Evolutionary conservation across 2,113 vertebrate genomes (phyloP).

Genomic region (Murina feae): DNA sequence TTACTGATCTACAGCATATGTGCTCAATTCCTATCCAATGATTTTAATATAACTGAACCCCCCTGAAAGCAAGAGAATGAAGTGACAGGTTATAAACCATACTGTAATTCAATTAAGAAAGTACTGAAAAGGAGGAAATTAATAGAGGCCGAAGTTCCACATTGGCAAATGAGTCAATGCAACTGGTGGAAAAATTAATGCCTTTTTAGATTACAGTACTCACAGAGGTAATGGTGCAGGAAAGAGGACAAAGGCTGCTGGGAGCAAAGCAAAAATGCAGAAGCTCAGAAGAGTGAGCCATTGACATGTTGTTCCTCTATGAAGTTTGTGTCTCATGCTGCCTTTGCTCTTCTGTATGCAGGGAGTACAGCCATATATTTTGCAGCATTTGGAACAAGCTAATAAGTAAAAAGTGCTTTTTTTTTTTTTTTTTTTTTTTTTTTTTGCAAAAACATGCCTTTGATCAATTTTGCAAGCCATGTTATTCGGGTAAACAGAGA

Average conservation of each 20-base stretch:
- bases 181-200: neutral
- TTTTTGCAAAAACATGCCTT: neutral
- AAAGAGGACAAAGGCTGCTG: neutral
- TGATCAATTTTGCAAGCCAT: neutral
- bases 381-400: neutral
- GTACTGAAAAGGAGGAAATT: neutral
- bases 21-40: neutral
- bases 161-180: neutral
- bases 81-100: neutral
- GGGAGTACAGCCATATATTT: neutral
- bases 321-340: slow-evolving; percentile 20
- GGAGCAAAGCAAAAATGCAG: neutral
- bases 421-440: too few species aligned
- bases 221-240: neutral
- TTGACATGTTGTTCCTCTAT: neutral
- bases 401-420: neutral
- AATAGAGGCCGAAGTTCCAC: neutral
- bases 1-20: neutral
- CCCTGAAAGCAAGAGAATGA: neutral
- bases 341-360: neutral
- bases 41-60: neutral
- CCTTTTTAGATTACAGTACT: neutral
- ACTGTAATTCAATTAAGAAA: neutral
- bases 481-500: neutral
- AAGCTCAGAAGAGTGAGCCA: neutral